Evolutionary conservation across 2,888 invertebrate species (phyloP).

Genomic region (Cacoxenus indagator): DNA sequence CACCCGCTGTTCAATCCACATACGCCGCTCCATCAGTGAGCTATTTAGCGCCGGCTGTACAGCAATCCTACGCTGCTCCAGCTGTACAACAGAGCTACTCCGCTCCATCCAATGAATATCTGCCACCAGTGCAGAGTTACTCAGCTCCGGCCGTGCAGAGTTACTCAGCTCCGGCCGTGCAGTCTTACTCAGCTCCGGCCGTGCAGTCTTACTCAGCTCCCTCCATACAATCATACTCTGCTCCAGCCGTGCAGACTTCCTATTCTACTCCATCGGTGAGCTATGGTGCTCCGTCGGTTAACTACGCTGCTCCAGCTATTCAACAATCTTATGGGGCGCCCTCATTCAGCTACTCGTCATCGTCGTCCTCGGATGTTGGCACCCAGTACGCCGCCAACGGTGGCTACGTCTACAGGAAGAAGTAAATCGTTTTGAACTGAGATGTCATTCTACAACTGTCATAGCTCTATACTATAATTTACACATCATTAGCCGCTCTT

Average conservation of each 20-base stretch:
- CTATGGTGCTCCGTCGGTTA: conserved; percentile 42
- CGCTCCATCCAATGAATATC: conserved; percentile 21
- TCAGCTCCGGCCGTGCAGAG: conserved; percentile 29
- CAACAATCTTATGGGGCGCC: conserved; percentile 38
- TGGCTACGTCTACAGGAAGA: conserved; percentile 66
- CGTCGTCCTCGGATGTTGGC: conserved; percentile 46
- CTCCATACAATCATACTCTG: conserved; percentile 33
- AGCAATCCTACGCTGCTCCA: conserved; percentile 30
- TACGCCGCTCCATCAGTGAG: conserved; percentile 40
- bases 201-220: conserved; percentile 42
- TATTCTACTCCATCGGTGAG: conserved; percentile 41
- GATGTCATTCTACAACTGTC: not conserved
- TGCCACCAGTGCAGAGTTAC: conserved; percentile 36
- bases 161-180: conserved; percentile 27
- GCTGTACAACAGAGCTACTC: conserved; percentile 27
- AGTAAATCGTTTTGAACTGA: conserved; percentile 49
- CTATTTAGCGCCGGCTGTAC: conserved; percentile 37
- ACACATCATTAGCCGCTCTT: conserved; percentile 5
- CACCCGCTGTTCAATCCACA: conserved; percentile 34
- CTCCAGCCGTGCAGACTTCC: conserved; percentile 41
- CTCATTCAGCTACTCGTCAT: conserved; percentile 20
- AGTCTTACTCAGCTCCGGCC: conserved; percentile 29
- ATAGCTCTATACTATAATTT: not conserved
- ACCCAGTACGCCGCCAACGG: conserved; percentile 68
- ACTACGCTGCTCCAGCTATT: conserved; percentile 33